Evolutionary conservation across 2,113 vertebrate genomes (phyloP), one percentile per base, ranked within the genome.

Genomic region (Lepus europaeus): DNA sequence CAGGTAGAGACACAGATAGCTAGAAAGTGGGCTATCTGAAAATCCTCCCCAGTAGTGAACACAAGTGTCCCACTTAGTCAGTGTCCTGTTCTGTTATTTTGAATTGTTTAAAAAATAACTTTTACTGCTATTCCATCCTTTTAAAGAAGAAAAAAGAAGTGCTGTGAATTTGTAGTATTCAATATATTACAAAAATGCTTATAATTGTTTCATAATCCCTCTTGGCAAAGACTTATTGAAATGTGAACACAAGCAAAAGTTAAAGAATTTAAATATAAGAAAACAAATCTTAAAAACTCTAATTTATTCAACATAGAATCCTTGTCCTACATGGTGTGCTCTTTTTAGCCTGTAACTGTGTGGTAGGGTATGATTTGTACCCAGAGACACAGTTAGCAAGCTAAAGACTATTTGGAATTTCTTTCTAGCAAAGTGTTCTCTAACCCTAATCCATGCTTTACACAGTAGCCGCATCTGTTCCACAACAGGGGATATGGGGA

Each of bases 401-500:
- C 69, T 94, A 92, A 95, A 89, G 94, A 68, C 63, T 69, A 84
- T 90, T 95, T 92, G 89, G 61, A 87, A 64, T 84, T 79, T 95
- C 89, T 96, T 90, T 95, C 61, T 80, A 72, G 53, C 72, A 95
- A 45, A 81, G 83, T 78, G 90, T 93, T 96, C 78, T 92, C 73
- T 73, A 95, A 73, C 20, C 27, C 63, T 95, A 93, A 80, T 96
- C 91, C 64, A 95, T 81, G 94, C 86, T 81, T 72, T 90, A 78
- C 74, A 84, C 17, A 51, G 95, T 80, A 36, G 27, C 70, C 72
- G 51, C 97, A 97, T 97, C 97, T 97, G 96, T 96, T 95, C 94
- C 72, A 64, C 94, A 96, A 95, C 88, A 97, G 97, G 97, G 97
- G 93, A 95, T 68, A 82, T 8, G 27, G 64, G 59, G 33, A 94